phyloP scores from a whole-genome alignment of 2,888 invertebrate genomes.

The Hypercompe scribonia region DNA sequence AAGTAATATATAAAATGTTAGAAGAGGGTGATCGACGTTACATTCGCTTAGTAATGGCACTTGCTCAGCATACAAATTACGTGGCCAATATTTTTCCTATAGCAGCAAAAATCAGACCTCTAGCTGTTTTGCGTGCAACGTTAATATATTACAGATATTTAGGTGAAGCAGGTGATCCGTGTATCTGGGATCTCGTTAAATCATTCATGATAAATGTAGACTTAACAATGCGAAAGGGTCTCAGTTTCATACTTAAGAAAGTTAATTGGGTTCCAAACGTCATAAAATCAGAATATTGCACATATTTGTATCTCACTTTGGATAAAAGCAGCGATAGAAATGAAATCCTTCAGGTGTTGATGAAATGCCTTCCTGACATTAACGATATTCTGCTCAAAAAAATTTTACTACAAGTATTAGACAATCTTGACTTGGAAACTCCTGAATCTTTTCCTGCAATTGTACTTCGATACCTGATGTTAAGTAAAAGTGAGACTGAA shows the following conservation, averaged over 20 bases:
- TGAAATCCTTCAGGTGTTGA: not conserved
- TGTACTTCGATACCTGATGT: not conserved
- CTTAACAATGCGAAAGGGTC: not conserved
- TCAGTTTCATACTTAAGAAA: not conserved
- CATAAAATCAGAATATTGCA: not conserved
- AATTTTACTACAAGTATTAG: not conserved
- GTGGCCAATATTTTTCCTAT: constrained; percentile 45
- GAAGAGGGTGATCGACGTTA: constrained; percentile 52
- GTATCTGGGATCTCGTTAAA: constrained; percentile 63
- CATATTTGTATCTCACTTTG: constrained; percentile 43
- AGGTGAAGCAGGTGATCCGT: constrained; percentile 33
- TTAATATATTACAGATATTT: not conserved
- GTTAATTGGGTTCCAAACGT: not conserved
- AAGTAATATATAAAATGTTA: constrained; percentile 49
- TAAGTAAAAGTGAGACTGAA: not conserved
- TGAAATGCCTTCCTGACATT: not conserved
- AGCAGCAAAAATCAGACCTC: constrained; percentile 55
- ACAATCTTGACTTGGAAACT: not conserved
- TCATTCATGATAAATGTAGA: constrained; percentile 49
- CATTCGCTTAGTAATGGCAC: constrained; percentile 54
- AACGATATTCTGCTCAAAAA: not conserved
- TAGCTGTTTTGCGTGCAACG: constrained; percentile 54
- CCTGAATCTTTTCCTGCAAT: not conserved
- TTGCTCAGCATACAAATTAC: constrained; percentile 54
- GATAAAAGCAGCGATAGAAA: constrained; percentile 21